Conservation (phyloP, 2,888 invertebrate genomes). For the Holacanthella duospinosa region DNA sequence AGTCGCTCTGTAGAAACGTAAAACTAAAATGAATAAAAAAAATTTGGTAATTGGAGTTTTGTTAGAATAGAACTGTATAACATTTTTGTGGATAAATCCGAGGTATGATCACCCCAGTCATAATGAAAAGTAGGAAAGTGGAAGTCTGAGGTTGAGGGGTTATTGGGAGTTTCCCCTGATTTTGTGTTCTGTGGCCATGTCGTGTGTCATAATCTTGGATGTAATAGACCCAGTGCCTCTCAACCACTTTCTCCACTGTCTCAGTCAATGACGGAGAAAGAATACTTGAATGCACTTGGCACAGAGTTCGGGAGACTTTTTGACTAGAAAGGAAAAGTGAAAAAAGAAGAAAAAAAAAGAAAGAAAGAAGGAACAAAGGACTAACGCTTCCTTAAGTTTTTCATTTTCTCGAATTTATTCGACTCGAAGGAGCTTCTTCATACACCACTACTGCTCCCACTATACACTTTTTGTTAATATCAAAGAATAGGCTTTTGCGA, state of each 20-base stretch:
- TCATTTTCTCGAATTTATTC: neutral
- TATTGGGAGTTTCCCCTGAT: neutral
- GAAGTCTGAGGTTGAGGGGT: neutral
- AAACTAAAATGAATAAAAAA: no score
- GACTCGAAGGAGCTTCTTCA: constrained; percentile 1
- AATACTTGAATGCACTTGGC: constrained; percentile 4
- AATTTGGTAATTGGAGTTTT: no score
- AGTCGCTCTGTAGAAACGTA: no score
- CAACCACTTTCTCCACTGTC: neutral
- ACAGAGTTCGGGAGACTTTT: constrained; percentile 1
- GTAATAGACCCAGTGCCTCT: neutral
- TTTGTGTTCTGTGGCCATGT: neutral
- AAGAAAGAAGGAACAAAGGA: neutral
- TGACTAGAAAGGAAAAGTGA: neutral
- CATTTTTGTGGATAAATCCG: neutral
- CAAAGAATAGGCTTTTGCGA: neutral
- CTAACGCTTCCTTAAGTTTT: constrained; percentile 4
- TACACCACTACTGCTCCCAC: no score
- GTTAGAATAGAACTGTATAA: no score
- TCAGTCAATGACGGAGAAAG: neutral
- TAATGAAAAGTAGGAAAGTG: neutral
- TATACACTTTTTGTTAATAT: neutral
- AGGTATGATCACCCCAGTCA: neutral
- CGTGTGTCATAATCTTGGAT: neutral
- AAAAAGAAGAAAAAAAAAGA: neutral